Percentiles rank a stretch among this genome's conserved stretches.
Conservation (phyloP, 2,888 invertebrate genomes). For the Orchestes rusci region DNA sequence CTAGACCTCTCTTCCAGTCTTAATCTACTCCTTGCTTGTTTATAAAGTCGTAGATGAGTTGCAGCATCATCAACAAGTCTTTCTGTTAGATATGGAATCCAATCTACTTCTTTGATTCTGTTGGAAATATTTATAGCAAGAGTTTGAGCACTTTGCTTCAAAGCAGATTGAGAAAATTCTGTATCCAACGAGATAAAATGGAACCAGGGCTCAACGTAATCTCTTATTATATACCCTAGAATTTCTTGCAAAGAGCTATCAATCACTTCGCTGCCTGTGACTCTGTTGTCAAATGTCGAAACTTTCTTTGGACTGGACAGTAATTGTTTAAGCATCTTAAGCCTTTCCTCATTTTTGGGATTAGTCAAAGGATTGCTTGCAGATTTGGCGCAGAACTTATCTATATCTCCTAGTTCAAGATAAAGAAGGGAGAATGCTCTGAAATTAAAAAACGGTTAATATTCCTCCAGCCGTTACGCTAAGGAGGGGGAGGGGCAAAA, state of each 20-base stretch:
- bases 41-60: constrained; percentile 78
- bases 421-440: constrained; percentile 41
- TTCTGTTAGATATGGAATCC: constrained; percentile 83
- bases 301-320: constrained; percentile 36
- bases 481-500: no score
- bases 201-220: constrained; percentile 75
- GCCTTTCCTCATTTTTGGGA: constrained; percentile 40
- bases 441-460: no score
- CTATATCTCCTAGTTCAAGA: constrained; percentile 40
- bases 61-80: constrained; percentile 85
- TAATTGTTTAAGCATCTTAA: constrained; percentile 36
- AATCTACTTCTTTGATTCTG: constrained; percentile 77
- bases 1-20: constrained; percentile 36
- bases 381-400: constrained; percentile 37
- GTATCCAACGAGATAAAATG: constrained; percentile 61
- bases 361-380: constrained; percentile 39
- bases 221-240: constrained; percentile 69
- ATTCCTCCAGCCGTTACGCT: no score
- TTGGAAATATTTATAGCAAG: constrained; percentile 64
- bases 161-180: constrained; percentile 60
- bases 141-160: constrained; percentile 63
- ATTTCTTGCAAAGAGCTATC: constrained; percentile 83
- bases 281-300: constrained; percentile 51
- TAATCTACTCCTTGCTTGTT: constrained; percentile 59
- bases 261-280: constrained; percentile 79